Evolutionary conservation across 2,797 vertebrate genomes (phyloP), one percentile per base, ranked within the genome.

Genomic region (Australoheros facetus): DNA sequence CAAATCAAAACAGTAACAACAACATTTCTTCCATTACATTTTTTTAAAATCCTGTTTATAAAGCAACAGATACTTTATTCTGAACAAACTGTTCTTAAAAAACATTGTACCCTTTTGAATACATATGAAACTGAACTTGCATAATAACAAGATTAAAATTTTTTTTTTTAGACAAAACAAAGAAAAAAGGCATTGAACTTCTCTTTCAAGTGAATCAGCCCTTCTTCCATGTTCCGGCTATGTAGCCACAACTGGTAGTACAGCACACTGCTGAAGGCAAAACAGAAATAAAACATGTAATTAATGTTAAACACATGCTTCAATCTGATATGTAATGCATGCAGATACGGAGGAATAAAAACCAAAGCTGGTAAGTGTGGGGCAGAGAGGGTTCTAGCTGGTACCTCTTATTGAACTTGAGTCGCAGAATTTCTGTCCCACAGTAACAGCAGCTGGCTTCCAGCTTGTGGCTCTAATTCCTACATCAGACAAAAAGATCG

Each of bases 401-500:
- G 42, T 66, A 66, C 62, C 62, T 19, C 23, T 70, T 56, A 79
- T 3, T 48, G 32, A 80, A 93, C 90, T 89, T 80, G 92, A 83
- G 86, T 88, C n/a, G 77, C 23, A 42, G 91, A 91, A 91, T 93
- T 87, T 76, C 62, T 89, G 56, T 97, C 96, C 97, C 97, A 98
- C 78, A 98, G 93, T 71, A 95, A 93, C 72, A 98, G 79, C 82
- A 99, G 91, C 83, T 97, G 96, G 80, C 94, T 93, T 79, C 97
- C 98, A 82, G 96, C 93, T 64, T 96, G 96, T 17, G 97, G 95
- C 85, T 98, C 97, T 73, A 99, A 80, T 86, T 99, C 98, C 89
- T 90, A 54, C 28, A 70, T 11, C 78, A 88, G 17, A 80, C n/a
- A 12, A 78, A 19, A 23, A 62, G 10, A 66, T 26, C 26, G 21